These are phyloP conservation scores for Ammodramus savannarum DNA, from an alignment of 2,113 vertebrate genomes.

Conservation along the genomic window DNA sequence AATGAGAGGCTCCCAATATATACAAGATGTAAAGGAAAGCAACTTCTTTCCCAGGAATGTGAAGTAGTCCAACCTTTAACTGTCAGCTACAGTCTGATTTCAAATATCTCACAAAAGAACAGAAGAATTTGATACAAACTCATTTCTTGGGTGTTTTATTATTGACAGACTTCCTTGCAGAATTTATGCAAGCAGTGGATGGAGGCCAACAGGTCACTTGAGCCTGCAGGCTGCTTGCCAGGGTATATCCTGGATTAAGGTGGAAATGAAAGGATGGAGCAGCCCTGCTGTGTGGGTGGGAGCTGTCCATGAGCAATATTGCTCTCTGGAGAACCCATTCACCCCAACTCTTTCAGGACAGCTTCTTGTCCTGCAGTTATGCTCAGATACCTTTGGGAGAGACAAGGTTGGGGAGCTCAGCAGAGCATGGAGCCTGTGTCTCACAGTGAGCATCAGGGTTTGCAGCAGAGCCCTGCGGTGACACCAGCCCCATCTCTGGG, in stretches of 20 bases:
- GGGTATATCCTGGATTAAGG: not conserved
- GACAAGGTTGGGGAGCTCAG: not conserved
- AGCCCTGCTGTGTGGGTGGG: accelerated
- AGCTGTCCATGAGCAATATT: not conserved
- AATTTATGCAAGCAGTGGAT: not conserved
- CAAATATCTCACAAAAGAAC: not conserved
- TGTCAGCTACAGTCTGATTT: not conserved
- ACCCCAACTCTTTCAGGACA: not conserved
- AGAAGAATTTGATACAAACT: not conserved
- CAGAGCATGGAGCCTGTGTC: accelerated
- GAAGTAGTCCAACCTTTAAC: not conserved
- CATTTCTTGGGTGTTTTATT: not conserved
- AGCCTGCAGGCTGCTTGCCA: not conserved
- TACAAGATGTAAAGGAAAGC: not conserved
- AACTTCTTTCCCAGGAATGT: not conserved
- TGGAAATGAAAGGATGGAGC: not conserved
- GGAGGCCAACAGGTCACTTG: not conserved
- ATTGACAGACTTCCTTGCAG: not conserved
- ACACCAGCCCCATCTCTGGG: accelerated
- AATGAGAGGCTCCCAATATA: not conserved
- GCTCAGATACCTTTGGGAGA: not conserved
- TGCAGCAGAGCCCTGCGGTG: not conserved
- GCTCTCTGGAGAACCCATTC: not conserved
- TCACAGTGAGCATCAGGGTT: not conserved
- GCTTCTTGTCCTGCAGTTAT: not conserved